Evolutionary conservation across 2,797 vertebrate species (phyloP), one percentile per base, ranked within the genome.

Genomic region (Sebastes minor): DNA sequence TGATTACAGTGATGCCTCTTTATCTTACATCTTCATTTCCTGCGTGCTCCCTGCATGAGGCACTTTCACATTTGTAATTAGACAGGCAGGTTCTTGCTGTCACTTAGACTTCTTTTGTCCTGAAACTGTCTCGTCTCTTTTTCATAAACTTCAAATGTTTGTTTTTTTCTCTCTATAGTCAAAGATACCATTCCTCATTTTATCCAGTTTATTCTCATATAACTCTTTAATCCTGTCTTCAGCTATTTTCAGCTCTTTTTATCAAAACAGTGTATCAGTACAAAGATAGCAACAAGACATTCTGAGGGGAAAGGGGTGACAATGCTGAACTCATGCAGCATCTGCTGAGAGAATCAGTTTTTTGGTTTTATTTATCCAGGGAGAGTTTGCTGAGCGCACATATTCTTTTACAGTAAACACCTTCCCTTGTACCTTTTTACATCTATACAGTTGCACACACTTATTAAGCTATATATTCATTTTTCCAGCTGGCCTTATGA

Each of bases 241-340:
- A 30, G 69, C 82, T 91, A 86, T 93, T 92, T 91, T 81, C 28
- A 35, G 76, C 65, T 67, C 46, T 53, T 83, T 88, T 77, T 42
- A 83, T 91, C 87, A 82, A 80, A 88, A 72, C 59, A 20, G 23
- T 8, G n/a, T 14, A 74, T 91, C 71, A 73, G 83, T 74, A 79
- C 62, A 62, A 83, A 89, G 74, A 85, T 64, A 83, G 74, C 71
- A 59, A 81, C 28, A 25, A 74, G 60, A 65, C 60, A 10, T 55
- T 42, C 11, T 60, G 77, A 71, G 60, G 52, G 53, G 42, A 5
- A 63, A 70, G 55, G 13, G 81, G 83, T 76, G 84, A 90, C 70
- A 11, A 6, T 28, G 84, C 80, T 86, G 72, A 86, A 88, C 74
- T 81, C 18, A 0, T 14, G 33, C 8, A 2, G 65, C 64, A 66